Evolutionary conservation across 2,888 invertebrate genomes (phyloP).

Genomic region (Cephus sareptanus): DNA sequence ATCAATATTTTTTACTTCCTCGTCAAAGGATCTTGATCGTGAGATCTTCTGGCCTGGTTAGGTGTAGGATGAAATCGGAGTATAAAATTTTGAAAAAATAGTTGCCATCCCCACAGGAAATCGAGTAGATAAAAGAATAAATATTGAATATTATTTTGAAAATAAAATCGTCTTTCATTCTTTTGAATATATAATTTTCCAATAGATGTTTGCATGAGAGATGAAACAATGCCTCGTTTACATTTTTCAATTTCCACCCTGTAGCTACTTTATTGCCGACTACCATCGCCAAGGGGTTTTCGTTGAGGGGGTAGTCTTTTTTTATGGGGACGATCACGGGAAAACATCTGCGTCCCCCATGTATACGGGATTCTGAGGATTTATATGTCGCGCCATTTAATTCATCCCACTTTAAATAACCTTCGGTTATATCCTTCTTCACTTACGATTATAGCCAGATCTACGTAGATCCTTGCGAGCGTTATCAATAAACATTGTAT

Average conservation of each 20-base stretch:
- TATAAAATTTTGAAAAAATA: background rate
- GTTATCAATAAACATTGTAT: background rate
- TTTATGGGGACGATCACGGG: slow-evolving; percentile 49
- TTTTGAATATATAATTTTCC: background rate
- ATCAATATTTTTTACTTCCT: slow-evolving; percentile 46
- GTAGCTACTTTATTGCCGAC: slow-evolving; percentile 40
- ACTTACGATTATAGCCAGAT: background rate
- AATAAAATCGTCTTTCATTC: background rate
- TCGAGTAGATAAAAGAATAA: background rate
- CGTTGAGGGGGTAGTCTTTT: slow-evolving; percentile 31
- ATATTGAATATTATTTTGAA: background rate
- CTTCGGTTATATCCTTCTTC: slow-evolving; percentile 32
- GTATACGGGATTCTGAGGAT: slow-evolving; percentile 32
- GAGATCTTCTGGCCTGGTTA: background rate
- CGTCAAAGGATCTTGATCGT: slow-evolving; percentile 2
- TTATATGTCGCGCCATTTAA: slow-evolving; percentile 40
- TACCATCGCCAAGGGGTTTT: slow-evolving; percentile 6
- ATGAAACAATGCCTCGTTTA: slow-evolving; percentile 24
- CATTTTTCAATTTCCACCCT: slow-evolving; percentile 49
- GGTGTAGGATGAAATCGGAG: background rate
- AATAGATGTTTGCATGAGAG: background rate
- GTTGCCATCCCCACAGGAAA: background rate
- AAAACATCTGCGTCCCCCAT: slow-evolving; percentile 50
- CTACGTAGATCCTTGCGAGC: background rate
- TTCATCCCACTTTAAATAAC: slow-evolving; percentile 40